phyloP scores from a whole-genome alignment of 2,113 vertebrate species.

The Protobothrops mucrosquamatus region DNA sequence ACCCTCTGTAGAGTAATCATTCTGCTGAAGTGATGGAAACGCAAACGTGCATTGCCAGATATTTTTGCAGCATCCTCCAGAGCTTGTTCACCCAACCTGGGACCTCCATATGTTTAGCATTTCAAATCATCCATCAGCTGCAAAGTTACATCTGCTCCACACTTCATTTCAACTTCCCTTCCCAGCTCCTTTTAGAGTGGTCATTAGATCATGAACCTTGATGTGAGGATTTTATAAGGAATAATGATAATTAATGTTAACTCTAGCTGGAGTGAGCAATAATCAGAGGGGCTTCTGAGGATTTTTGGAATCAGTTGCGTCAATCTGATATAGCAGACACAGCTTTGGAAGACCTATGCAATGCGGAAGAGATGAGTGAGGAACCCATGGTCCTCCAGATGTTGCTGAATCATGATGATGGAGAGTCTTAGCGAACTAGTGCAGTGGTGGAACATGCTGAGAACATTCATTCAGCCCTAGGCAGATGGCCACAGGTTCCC shows the following conservation, averaged over 20 bases:
- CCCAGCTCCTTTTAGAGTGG: neutral
- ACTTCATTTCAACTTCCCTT: neutral
- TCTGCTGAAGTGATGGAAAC: neutral
- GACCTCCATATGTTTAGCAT: neutral
- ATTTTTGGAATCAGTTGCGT: neutral
- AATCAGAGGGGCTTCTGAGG: neutral
- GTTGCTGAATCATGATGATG: neutral
- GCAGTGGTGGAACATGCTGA: neutral
- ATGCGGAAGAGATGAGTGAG: neutral
- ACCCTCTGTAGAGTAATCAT: neutral
- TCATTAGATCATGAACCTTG: neutral
- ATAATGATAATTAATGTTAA: neutral
- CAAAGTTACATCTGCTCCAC: neutral
- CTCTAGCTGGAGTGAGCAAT: neutral
- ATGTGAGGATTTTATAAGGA: neutral
- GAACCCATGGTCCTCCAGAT: neutral
- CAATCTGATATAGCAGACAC: neutral
- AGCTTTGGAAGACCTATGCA: neutral
- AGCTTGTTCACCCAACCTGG: neutral
- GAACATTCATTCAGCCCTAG: neutral
- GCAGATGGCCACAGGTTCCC: neutral
- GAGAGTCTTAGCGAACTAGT: neutral
- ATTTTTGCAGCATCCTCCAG: neutral
- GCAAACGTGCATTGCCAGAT: neutral
- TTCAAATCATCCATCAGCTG: neutral